A percentile compares a stretch with the other conserved stretches of the same genome.
Conservation (phyloP, 1,140 invertebrate genomes). For the Macrosteles quadrilineatus region DNA sequence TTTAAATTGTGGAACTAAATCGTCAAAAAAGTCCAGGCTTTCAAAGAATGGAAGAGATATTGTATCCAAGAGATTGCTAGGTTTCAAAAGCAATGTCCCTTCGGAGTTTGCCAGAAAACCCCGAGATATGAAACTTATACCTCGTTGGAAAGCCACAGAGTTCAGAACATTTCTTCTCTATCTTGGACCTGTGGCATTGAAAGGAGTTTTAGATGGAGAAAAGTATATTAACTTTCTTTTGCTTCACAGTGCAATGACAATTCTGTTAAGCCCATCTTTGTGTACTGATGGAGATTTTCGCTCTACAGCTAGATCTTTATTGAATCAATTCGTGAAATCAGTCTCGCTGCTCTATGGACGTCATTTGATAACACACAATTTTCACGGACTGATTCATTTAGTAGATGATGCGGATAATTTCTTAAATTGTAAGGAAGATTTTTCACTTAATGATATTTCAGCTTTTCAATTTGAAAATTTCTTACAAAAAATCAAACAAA, state of each 20-base stretch:
- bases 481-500: constrained; percentile 16
- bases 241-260: constrained; percentile 14
- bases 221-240: constrained; percentile 14
- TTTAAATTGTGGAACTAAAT: constrained; percentile 39
- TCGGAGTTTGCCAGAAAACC: constrained; percentile 44
- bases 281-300: constrained; percentile 6
- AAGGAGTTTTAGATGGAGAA: constrained; percentile 14
- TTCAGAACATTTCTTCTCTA: constrained; percentile 50
- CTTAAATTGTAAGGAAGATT: neutral
- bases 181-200: constrained; percentile 26
- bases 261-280: neutral
- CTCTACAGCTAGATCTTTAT: neutral
- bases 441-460: constrained; percentile 25
- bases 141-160: constrained; percentile 47
- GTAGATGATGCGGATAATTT: constrained; percentile 31
- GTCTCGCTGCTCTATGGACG: constrained; percentile 40
- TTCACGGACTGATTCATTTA: constrained; percentile 35
- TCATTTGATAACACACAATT: constrained; percentile 45
- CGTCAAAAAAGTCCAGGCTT: neutral
- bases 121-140: constrained; percentile 37
- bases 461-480: constrained; percentile 19
- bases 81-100: constrained; percentile 35
- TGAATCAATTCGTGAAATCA: constrained; percentile 28
- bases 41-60: neutral
- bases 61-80: constrained; percentile 31